Conservation (phyloP, 2,888 invertebrate genomes). For the Coenonympha glycerion region DNA sequence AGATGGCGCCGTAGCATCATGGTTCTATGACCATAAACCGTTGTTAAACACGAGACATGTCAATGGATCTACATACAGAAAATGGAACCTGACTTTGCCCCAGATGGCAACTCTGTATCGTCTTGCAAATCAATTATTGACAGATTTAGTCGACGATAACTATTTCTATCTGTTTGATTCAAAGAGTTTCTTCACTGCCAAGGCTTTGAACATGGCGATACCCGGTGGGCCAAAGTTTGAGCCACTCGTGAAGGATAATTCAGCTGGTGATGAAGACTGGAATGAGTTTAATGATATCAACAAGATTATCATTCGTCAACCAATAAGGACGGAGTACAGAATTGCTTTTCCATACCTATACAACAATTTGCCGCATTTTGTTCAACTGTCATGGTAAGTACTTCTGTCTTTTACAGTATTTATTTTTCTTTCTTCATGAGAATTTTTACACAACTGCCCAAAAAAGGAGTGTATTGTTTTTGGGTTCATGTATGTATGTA, state of each 20-base stretch:
- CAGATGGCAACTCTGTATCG: constrained; percentile 99
- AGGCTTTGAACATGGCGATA: constrained; percentile 99
- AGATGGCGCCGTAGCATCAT: constrained; percentile 90
- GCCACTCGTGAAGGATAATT: constrained; percentile 98
- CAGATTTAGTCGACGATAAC: constrained; percentile 98
- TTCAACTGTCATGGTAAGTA: constrained; percentile 96
- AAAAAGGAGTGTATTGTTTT: too few species aligned
- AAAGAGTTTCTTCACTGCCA: constrained; percentile 99
- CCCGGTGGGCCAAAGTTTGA: constrained; percentile 99
- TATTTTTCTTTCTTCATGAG: too few species aligned
- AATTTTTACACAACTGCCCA: too few species aligned
- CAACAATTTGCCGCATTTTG: constrained; percentile 98
- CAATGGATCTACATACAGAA: constrained; percentile 97
- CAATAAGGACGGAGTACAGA: constrained; percentile 98
- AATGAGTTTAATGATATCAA: constrained; percentile 99
- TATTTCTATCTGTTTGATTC: constrained; percentile 99
- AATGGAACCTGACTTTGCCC: constrained; percentile 96
- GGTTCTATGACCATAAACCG: constrained; percentile 99
- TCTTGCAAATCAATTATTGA: constrained; percentile 96
- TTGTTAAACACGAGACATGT: constrained; percentile 93
- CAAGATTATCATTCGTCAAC: constrained; percentile 99
- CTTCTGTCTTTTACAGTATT: not conserved
- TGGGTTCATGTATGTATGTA: too few species aligned
- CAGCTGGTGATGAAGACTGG: constrained; percentile 99
- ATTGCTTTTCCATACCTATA: constrained; percentile 99